phyloP scores from a whole-genome alignment of 2,888 invertebrate species.

The Salpingus planirostris region DNA sequence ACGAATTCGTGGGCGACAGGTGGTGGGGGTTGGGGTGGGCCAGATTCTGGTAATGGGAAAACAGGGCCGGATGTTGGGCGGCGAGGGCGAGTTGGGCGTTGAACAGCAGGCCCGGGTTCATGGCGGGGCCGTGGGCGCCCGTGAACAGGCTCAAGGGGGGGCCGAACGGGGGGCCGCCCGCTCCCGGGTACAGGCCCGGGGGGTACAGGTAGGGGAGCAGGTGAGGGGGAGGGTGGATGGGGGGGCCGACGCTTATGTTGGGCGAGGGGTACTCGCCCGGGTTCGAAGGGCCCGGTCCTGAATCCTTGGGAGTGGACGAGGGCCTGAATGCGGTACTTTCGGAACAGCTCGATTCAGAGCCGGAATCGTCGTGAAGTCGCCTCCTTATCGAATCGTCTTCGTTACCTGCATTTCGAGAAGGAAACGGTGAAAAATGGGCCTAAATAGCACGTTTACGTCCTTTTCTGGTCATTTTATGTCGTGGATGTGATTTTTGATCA shows the following conservation, averaged over 20 bases:
- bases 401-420: constrained; percentile 58
- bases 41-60: constrained; percentile 59
- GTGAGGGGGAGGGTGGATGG: constrained; percentile 82
- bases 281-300: constrained; percentile 49
- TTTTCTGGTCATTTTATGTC: too few relatives aligned
- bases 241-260: constrained; percentile 89
- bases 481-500: too few relatives aligned
- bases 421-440: too few relatives aligned
- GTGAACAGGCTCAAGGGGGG: constrained; percentile 56
- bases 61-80: constrained; percentile 74
- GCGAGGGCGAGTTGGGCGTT: constrained; percentile 83
- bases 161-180: constrained; percentile 53
- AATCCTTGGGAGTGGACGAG: constrained; percentile 40
- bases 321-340: constrained; percentile 45
- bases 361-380: constrained; percentile 56
- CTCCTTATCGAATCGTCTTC: constrained; percentile 45
- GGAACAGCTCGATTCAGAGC: constrained; percentile 66
- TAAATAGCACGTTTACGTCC: too few relatives aligned
- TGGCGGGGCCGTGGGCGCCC: constrained; percentile 56
- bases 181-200: constrained; percentile 73
- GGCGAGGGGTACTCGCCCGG: constrained; percentile 68
- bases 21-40: constrained; percentile 53
- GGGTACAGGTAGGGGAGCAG: constrained; percentile 88
- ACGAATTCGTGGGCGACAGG: constrained; percentile 47
- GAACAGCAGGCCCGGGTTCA: constrained; percentile 77